These are phyloP conservation scores for Proteles cristata DNA, from an alignment of 2,113 vertebrate genomes.

Conservation along the genomic window DNA sequence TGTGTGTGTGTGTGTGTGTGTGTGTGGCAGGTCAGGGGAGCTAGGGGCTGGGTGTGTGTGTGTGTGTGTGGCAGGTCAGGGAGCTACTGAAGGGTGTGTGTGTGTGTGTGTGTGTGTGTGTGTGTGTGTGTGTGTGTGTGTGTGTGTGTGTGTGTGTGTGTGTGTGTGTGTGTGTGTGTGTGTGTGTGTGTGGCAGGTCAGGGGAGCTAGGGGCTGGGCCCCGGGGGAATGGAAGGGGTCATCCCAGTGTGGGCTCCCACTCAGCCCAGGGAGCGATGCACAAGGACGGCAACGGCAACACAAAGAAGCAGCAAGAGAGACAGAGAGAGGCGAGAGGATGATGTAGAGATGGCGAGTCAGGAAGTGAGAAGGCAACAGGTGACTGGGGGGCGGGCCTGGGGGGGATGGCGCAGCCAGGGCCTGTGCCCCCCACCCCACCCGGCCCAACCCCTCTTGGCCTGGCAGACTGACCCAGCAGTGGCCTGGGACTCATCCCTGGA, in stretches of 20 bases:
- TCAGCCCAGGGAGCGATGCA: background rate
- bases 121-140: rapidly evolving
- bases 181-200: background rate
- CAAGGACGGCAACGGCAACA: background rate
- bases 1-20: rapidly evolving
- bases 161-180: rapidly evolving
- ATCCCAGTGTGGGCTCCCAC: background rate
- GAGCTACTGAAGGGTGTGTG: no score
- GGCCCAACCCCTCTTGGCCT: background rate
- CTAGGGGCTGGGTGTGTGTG: no score
- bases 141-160: no score
- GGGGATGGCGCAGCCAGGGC: background rate
- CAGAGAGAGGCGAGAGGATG: conserved; percentile 57
- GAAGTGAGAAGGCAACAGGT: background rate
- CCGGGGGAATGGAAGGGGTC: background rate
- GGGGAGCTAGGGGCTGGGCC: background rate
- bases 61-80: background rate
- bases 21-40: no score
- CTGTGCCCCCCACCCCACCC: background rate
- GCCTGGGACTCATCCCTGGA: conserved; percentile 28
- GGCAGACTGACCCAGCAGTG: conserved; percentile 47
- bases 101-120: no score
- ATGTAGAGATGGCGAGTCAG: background rate
- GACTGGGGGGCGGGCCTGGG: background rate
- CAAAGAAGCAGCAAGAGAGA: conserved; percentile 59